Evolutionary conservation across 2,888 invertebrate species (phyloP).

Genomic region (Plemyria rubiginata): DNA sequence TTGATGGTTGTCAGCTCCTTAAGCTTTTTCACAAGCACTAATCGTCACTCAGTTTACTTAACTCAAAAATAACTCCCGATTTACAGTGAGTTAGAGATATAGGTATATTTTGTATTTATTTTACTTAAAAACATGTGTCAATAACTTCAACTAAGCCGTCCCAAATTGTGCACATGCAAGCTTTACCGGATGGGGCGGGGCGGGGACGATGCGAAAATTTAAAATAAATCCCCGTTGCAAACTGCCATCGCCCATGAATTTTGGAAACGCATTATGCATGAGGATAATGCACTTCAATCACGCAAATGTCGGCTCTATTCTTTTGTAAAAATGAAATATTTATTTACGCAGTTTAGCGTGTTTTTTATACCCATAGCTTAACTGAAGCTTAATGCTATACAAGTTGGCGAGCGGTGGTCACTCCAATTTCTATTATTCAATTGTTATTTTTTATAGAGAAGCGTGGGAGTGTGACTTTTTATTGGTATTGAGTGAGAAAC

Average conservation of each 20-base stretch:
- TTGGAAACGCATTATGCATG: conserved; percentile 48
- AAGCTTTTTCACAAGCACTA: too few species aligned
- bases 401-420: conserved; percentile 56
- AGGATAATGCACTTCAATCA: conserved; percentile 17
- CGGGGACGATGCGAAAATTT: conserved; percentile 69
- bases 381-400: not conserved
- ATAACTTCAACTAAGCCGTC: conserved; percentile 53
- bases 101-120: conserved; percentile 5
- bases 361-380: not conserved
- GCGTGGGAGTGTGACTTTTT: conserved; percentile 46
- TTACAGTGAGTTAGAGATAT: too few species aligned
- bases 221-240: conserved; percentile 67
- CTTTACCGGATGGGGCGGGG: conserved; percentile 49
- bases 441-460: conserved; percentile 44
- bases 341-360: conserved; percentile 1
- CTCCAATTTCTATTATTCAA: conserved; percentile 51
- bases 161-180: conserved; percentile 56
- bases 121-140: conserved; percentile 34
- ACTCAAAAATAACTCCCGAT: too few species aligned
- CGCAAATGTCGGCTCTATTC: conserved; percentile 45
- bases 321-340: conserved; percentile 23
- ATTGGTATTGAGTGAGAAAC: conserved; percentile 21
- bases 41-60: too few species aligned
- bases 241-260: conserved; percentile 47
- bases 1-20: too few species aligned